A percentile compares a stretch with the other conserved stretches of the same genome.
Evolutionary conservation across 2,113 vertebrate genomes (phyloP).

Genomic region (Nematolebias whitei): DNA sequence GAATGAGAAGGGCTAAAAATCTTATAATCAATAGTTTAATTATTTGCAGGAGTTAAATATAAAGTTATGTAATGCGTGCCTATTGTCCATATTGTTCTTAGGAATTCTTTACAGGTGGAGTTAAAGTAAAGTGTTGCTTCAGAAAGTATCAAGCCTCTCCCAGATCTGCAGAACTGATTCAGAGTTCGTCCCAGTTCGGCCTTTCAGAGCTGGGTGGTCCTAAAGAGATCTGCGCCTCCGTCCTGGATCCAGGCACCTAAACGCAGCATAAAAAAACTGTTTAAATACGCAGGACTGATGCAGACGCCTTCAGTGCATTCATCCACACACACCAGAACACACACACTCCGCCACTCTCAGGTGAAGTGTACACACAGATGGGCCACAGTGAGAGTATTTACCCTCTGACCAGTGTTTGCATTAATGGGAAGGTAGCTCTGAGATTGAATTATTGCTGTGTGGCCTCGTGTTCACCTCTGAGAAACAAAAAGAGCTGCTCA

Average conservation of each 20-base stretch:
- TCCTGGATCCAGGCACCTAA: constrained; percentile 77
- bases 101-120: not conserved
- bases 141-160: constrained; percentile 40
- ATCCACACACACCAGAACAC: constrained; percentile 30
- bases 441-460: constrained; percentile 68
- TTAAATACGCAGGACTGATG: constrained; percentile 38
- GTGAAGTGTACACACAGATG: no score
- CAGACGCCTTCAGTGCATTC: not conserved
- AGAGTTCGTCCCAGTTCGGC: constrained; percentile 37
- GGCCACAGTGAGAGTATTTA: constrained; percentile 56
- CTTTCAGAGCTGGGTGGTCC: no score
- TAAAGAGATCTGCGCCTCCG: constrained; percentile 47
- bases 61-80: not conserved
- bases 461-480: constrained; percentile 52
- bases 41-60: not conserved
- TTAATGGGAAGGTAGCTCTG: constrained; percentile 74
- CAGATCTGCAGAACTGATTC: constrained; percentile 80
- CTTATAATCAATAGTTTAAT: no score
- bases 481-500: not conserved
- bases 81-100: not conserved
- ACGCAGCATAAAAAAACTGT: constrained; percentile 39
- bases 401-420: constrained; percentile 84
- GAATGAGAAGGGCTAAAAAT: no score
- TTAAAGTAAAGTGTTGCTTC: constrained; percentile 5
- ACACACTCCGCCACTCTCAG: not conserved